A percentile compares a stretch with the other conserved stretches of the same genome.
These are phyloP conservation scores for Hippopotamus amphibius DNA, from an alignment of 2,113 vertebrate species.

Conservation along the genomic window DNA sequence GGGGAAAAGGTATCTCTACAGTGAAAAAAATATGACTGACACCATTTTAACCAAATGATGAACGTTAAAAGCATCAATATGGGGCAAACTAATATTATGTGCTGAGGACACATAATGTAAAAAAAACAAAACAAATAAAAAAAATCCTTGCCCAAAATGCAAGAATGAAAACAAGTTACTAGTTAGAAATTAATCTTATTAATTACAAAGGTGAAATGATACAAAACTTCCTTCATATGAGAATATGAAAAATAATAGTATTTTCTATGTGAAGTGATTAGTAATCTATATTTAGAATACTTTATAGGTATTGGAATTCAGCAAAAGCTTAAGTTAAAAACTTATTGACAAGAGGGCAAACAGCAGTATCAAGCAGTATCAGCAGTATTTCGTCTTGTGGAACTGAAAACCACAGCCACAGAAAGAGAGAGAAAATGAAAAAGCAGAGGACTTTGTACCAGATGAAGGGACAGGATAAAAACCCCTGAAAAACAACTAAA, in stretches of 20 bases:
- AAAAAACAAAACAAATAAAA: background rate
- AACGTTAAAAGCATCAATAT: background rate
- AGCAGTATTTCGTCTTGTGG: too few relatives aligned
- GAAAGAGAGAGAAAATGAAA: too few relatives aligned
- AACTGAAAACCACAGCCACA: too few relatives aligned
- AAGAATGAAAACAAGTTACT: background rate
- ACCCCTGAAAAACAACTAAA: too few relatives aligned
- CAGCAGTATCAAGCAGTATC: too few relatives aligned
- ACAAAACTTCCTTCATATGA: background rate
- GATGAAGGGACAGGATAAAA: too few relatives aligned
- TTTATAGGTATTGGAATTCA: background rate
- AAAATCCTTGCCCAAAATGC: background rate
- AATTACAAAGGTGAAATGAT: background rate
- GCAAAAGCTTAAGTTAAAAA: conserved; percentile 22
- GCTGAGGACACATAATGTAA: too few relatives aligned
- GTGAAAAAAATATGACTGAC: background rate
- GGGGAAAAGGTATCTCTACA: background rate
- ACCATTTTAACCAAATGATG: conserved; percentile 15
- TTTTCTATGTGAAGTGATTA: conserved; percentile 28
- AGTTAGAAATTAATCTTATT: background rate
- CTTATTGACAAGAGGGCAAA: background rate
- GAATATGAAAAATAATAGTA: background rate
- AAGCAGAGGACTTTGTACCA: too few relatives aligned
- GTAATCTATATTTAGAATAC: background rate
- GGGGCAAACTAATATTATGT: background rate